phyloP scores from a whole-genome alignment of 2,797 vertebrate genomes.

The Neomorphus geoffroyi region DNA sequence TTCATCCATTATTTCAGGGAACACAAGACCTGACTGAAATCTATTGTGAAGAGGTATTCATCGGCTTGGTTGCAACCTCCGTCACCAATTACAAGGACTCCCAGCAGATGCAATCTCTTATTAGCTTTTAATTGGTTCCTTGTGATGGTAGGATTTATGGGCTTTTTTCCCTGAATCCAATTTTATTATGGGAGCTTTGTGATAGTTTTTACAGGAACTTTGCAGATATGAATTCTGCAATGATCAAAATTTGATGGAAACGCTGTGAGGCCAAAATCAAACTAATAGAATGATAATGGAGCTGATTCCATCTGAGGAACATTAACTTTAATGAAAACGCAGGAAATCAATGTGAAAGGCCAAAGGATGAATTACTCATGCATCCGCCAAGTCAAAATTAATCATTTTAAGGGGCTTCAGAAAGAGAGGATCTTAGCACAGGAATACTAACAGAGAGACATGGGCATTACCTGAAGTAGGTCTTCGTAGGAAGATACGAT shows the following conservation, averaged over 20 bases:
- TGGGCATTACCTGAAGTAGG: background rate
- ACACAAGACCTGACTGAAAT: background rate
- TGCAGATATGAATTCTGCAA: background rate
- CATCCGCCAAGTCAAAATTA: background rate
- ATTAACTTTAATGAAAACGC: conserved; percentile 28
- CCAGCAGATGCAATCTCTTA: background rate
- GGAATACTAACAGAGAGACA: background rate
- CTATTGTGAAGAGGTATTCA: background rate
- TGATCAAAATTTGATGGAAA: conserved; percentile 20
- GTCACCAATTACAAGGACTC: background rate
- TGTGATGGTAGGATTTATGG: background rate
- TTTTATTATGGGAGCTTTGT: conserved; percentile 1
- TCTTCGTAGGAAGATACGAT: background rate
- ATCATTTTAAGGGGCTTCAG: background rate
- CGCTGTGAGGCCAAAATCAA: background rate
- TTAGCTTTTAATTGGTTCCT: conserved; percentile 27
- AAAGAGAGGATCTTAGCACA: background rate
- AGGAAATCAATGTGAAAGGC: conserved; percentile 17
- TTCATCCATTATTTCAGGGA: background rate
- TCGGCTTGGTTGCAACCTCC: background rate
- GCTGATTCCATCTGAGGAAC: conserved; percentile 11
- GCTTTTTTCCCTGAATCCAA: background rate
- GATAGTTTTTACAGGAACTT: background rate
- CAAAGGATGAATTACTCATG: background rate
- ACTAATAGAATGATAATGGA: conserved; percentile 24